Percentiles rank a stretch among this genome's conserved stretches.
These are phyloP conservation scores for Sclerurus mexicanus DNA, from an alignment of 2,113 vertebrate species.

Conservation along the genomic window DNA sequence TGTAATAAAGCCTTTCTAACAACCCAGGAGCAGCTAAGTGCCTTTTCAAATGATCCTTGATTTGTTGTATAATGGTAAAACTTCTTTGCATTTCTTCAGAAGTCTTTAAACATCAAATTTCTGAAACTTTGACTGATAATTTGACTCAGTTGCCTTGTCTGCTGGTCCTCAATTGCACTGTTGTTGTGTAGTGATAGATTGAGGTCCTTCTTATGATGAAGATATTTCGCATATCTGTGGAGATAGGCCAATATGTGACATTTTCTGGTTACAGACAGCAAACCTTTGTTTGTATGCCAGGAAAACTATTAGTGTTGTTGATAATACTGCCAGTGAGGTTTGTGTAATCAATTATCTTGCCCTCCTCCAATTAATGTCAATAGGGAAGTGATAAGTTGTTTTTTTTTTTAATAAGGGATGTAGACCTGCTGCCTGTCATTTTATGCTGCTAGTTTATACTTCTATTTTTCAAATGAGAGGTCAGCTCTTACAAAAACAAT, in stretches of 20 bases:
- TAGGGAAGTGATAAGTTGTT: neutral
- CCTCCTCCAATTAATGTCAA: neutral
- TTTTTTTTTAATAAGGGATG: neutral
- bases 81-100: neutral
- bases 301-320: neutral
- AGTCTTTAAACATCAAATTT: neutral
- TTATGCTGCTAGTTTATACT: conserved; percentile 9
- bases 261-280: neutral
- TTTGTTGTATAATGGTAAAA: neutral
- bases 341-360: neutral
- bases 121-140: neutral
- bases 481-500: neutral
- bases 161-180: neutral
- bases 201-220: neutral
- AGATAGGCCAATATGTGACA: neutral
- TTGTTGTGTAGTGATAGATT: neutral
- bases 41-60: neutral
- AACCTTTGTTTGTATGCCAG: neutral
- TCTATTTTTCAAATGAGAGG: conserved; percentile 46
- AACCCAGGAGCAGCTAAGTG: neutral
- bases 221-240: neutral
- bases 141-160: neutral
- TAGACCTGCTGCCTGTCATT: neutral
- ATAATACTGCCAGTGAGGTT: neutral
- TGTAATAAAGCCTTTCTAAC: neutral